These are phyloP conservation scores for Helicoverpa assulta DNA, from an alignment of 2,888 invertebrate genomes.

Conservation along the genomic window DNA sequence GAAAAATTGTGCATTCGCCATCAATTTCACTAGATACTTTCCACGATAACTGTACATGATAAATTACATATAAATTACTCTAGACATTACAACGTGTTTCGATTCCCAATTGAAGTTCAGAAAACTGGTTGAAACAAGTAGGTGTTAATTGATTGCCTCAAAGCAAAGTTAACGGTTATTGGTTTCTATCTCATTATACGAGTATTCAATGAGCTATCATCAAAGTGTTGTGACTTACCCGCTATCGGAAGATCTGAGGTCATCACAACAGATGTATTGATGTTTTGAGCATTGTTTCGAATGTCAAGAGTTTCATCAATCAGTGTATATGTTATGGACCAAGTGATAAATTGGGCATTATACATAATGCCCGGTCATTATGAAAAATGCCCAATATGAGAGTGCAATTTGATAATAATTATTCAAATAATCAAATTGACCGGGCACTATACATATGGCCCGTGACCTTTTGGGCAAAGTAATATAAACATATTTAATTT, in stretches of 20 bases:
- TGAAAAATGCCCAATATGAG: too few species aligned
- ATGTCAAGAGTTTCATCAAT: constrained; percentile 83
- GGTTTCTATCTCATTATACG: constrained; percentile 71
- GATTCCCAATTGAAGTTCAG: constrained; percentile 56
- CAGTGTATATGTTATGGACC: too few species aligned
- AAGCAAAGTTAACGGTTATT: constrained; percentile 67
- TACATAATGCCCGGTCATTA: too few species aligned
- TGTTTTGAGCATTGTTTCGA: constrained; percentile 82
- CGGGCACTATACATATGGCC: too few species aligned
- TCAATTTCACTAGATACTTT: constrained; percentile 37
- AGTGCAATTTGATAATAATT: too few species aligned
- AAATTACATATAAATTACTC: constrained; percentile 61
- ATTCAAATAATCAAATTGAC: too few species aligned
- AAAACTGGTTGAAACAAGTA: constrained; percentile 65
- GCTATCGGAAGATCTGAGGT: constrained; percentile 73
- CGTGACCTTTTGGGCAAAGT: too few species aligned
- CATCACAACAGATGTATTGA: constrained; percentile 75
- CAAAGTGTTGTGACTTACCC: constrained; percentile 81
- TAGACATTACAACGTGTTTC: constrained; percentile 47
- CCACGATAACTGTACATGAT: constrained; percentile 53
- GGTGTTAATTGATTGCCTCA: constrained; percentile 76
- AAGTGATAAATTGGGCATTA: too few species aligned
- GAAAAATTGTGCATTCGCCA: constrained; percentile 33
- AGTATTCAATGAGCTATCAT: constrained; percentile 74
- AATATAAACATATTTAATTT: too few species aligned